Evolutionary conservation across 1,140 invertebrate species (phyloP).

Genomic region (Drosophila lowei): DNA sequence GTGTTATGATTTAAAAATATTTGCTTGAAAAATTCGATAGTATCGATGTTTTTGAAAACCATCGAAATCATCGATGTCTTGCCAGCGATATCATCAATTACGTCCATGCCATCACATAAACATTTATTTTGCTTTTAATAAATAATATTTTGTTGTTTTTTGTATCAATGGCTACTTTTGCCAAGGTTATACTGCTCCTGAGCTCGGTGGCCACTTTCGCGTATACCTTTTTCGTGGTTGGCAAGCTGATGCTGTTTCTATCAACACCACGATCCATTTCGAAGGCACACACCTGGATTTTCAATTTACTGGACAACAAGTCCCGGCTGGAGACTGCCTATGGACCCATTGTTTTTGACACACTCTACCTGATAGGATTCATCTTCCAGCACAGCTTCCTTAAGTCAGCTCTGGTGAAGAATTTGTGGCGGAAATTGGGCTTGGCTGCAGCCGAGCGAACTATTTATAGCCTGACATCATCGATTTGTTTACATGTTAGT

Average conservation of each 20-base stretch:
- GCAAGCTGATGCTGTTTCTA: slow-evolving; percentile 68
- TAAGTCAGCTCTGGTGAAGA: slow-evolving; percentile 83
- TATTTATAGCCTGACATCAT: slow-evolving; percentile 84
- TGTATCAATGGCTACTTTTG: slow-evolving; percentile 54
- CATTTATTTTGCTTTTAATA: not conserved
- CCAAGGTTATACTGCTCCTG: slow-evolving; percentile 58
- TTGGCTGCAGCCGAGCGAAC: slow-evolving; percentile 84
- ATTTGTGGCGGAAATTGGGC: slow-evolving; percentile 72
- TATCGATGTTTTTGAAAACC: too few species aligned
- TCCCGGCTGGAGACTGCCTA: slow-evolving; percentile 73
- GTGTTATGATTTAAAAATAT: too few species aligned
- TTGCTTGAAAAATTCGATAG: too few species aligned
- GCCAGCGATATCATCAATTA: slow-evolving; percentile 1
- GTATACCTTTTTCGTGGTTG: slow-evolving; percentile 75
- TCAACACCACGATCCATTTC: slow-evolving; percentile 61
- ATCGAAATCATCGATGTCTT: too few species aligned
- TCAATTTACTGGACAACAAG: slow-evolving; percentile 77
- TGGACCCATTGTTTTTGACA: slow-evolving; percentile 82
- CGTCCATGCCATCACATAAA: not conserved
- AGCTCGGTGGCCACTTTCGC: slow-evolving; percentile 55
- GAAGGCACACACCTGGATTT: slow-evolving; percentile 71
- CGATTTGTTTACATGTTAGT: slow-evolving; percentile 80
- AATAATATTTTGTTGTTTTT: not conserved
- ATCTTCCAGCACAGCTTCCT: slow-evolving; percentile 85
- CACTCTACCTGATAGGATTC: slow-evolving; percentile 83